These are phyloP conservation scores for Ectropis grisescens DNA, from an alignment of 1,140 invertebrate genomes.

Conservation along the genomic window DNA sequence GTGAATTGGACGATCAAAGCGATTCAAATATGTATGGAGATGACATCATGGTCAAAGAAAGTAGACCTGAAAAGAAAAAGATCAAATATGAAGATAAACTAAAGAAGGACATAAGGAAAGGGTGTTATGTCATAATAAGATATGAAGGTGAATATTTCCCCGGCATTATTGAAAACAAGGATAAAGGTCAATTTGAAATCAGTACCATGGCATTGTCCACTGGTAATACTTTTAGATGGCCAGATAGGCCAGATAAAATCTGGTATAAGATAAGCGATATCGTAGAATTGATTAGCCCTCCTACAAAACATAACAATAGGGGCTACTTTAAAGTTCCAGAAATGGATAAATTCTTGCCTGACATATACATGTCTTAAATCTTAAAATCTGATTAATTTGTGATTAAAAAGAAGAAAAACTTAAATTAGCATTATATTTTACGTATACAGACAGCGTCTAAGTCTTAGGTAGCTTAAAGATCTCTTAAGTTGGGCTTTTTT, in stretches of 20 bases:
- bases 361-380: background rate
- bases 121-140: constrained; percentile 1
- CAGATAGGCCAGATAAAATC: constrained; percentile 14
- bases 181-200: constrained; percentile 8
- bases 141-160: constrained; percentile 4
- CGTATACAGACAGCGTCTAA: too few relatives aligned
- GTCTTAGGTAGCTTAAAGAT: background rate
- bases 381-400: background rate
- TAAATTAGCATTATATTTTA: background rate
- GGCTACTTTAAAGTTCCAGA: constrained; percentile 14
- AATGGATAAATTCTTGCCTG: constrained; percentile 15
- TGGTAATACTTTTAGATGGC: constrained; percentile 19
- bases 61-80: too few relatives aligned
- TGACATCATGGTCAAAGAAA: too few relatives aligned
- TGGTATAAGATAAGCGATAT: constrained; percentile 10
- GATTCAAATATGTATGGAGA: too few relatives aligned
- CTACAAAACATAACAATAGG: constrained; percentile 13
- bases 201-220: constrained; percentile 14
- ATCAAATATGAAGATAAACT: too few relatives aligned
- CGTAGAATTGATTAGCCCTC: constrained; percentile 11
- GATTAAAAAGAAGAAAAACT: background rate
- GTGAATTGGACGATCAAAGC: too few relatives aligned
- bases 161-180: constrained; percentile 8
- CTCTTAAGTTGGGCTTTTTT: too few relatives aligned
- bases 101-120: too few relatives aligned